Percentiles rank a stretch among this genome's conserved stretches.
Evolutionary conservation across 2,113 vertebrate species (phyloP).

Genomic region (Anoplopoma fimbria): DNA sequence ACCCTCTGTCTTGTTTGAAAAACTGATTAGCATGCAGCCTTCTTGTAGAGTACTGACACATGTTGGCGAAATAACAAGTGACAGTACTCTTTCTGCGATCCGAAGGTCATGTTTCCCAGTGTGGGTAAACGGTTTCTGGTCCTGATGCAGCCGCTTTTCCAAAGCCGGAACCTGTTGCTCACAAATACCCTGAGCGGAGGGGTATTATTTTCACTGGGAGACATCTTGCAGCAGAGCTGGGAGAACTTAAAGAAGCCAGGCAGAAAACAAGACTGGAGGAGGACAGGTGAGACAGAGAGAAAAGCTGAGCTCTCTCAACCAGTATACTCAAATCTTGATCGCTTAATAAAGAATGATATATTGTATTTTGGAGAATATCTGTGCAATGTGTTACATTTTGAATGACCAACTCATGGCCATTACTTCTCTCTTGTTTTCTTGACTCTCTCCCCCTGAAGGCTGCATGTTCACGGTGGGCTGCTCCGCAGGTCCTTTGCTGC

Average conservation of each 20-base stretch:
- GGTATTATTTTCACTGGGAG: constrained; percentile 85
- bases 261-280: constrained; percentile 73
- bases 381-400: not conserved
- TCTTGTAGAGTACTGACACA: too few species aligned
- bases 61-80: constrained; percentile 15
- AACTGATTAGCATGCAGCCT: too few species aligned
- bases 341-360: not conserved
- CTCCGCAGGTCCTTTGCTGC: constrained; percentile 90
- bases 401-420: not conserved
- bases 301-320: too few species aligned
- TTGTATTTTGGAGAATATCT: not conserved
- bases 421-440: not conserved
- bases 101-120: constrained; percentile 70
- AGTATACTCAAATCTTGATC: not conserved
- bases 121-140: constrained; percentile 80
- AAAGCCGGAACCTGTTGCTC: constrained; percentile 86
- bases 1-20: not conserved
- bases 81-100: not conserved
- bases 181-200: constrained; percentile 91
- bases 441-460: constrained; percentile 71
- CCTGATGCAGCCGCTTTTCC: constrained; percentile 84
- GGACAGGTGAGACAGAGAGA: constrained; percentile 84
- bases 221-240: constrained; percentile 88
- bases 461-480: constrained; percentile 90
- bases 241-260: constrained; percentile 78